Percentiles rank a stretch among this genome's conserved stretches.
phyloP scores from a whole-genome alignment of 2,797 vertebrate genomes.

The Sebastes reedi region DNA sequence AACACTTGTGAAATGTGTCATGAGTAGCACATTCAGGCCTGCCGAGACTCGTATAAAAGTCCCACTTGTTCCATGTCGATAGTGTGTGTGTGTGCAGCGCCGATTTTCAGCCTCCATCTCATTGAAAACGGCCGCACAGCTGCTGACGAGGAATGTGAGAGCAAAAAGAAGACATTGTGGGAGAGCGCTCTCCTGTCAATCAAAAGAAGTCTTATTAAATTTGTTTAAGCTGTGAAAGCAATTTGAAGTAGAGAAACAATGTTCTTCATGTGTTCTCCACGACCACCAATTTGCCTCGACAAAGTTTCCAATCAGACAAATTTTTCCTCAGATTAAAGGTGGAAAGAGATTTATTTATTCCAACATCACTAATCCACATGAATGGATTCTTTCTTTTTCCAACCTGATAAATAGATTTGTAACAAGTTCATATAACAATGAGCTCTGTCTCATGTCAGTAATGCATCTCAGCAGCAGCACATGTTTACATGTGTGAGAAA shows the following conservation, averaged over 20 bases:
- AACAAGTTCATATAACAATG: constrained; percentile 6
- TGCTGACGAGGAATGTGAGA: constrained; percentile 79
- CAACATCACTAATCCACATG: constrained; percentile 13
- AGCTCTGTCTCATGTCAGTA: constrained; percentile 32
- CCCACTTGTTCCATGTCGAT: constrained; percentile 67
- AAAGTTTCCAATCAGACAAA: constrained; percentile 61
- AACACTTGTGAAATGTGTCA: constrained; percentile 60
- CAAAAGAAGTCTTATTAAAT: constrained; percentile 78
- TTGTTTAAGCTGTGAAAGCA: constrained; percentile 84
- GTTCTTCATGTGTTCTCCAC: constrained; percentile 62
- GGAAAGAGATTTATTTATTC: constrained; percentile 39
- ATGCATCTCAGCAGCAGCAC: constrained; percentile 56
- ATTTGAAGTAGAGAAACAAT: constrained; percentile 72
- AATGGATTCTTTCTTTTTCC: constrained; percentile 34
- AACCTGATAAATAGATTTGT: constrained; percentile 12
- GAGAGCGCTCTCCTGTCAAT: constrained; percentile 78
- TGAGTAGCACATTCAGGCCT: constrained; percentile 70
- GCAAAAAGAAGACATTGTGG: constrained; percentile 83
- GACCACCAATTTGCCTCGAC: constrained; percentile 51
- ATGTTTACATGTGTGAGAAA: constrained; percentile 75
- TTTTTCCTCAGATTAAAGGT: constrained; percentile 48
- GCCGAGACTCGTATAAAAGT: constrained; percentile 64
- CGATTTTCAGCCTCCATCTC: constrained; percentile 66
- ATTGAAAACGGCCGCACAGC: constrained; percentile 73
- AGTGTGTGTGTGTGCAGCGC: constrained; percentile 38